phyloP scores from a whole-genome alignment of 2,797 vertebrate species.

The Danio tinwini region DNA sequence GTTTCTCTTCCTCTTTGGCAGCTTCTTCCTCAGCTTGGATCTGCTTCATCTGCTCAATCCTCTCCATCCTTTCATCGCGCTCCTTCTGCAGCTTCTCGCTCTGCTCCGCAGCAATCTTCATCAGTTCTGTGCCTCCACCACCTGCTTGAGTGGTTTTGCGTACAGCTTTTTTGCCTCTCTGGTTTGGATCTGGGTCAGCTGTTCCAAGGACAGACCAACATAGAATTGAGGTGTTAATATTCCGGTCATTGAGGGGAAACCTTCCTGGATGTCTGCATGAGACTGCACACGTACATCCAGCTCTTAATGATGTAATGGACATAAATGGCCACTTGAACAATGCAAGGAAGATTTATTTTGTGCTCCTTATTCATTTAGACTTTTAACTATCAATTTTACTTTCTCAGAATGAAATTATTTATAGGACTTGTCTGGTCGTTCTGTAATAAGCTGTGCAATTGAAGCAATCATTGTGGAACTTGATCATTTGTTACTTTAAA shows the following conservation, averaged over 20 bases:
- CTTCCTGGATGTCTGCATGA: background rate
- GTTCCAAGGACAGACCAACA: conserved; percentile 43
- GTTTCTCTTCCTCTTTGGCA: conserved; percentile 4
- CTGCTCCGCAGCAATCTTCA: conserved; percentile 75
- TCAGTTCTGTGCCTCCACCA: conserved; percentile 69
- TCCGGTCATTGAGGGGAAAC: conserved; percentile 24
- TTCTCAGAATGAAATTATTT: background rate
- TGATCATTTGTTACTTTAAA: conserved; percentile 3
- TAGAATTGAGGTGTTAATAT: conserved; percentile 50
- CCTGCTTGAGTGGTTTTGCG: conserved; percentile 79
- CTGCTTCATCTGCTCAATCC: conserved; percentile 63
- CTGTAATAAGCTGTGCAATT: background rate
- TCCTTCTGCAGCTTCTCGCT: conserved; percentile 71
- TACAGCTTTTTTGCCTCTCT: conserved; percentile 72
- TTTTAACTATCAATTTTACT: background rate
- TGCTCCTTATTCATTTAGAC: background rate
- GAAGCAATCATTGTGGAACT: background rate
- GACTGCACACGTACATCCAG: background rate
- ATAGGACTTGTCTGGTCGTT: background rate
- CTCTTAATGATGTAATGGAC: conserved; percentile 4
- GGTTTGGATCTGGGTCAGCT: conserved; percentile 74
- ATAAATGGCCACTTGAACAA: background rate
- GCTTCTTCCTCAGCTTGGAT: conserved; percentile 32
- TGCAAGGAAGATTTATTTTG: conserved; percentile 1
- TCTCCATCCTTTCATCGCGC: conserved; percentile 65